Evolutionary conservation across 2,888 invertebrate genomes (phyloP), one percentile per base, ranked within the genome.

Genomic region (Lampropteryx suffumata): DNA sequence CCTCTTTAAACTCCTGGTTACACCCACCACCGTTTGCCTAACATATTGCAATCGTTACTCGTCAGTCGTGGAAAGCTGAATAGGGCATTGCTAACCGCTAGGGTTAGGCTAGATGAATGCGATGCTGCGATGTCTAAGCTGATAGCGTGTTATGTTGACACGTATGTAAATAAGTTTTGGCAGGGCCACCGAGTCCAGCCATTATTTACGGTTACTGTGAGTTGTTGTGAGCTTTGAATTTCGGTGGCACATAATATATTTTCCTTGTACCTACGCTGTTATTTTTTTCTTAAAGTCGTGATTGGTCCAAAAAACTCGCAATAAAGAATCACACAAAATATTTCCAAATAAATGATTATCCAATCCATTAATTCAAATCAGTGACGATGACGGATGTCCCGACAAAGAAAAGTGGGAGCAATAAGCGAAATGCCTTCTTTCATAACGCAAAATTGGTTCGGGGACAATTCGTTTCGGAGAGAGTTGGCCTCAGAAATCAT

Each of bases 391-490:
- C 79, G 79, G 79, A 82, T 81, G 76, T 67, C 65, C 57, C 62
- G 68, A 81, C 78, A 82, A 84, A 79, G 80, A 75, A 80, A 83
- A 82, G 76, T 76, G 75, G 71, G 64, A 74, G 81, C 74, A 84
- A 85, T 88, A 86, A 85, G 82, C 81, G 84, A 87, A 52, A 88
- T 83, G 80, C 76, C 73, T 75, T 76, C 79, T 80, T 84, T 87
- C 81, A 88, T 86, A 84, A 84, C 70, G 78, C 70, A 65, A 82
- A 87, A 87, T 86, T 84, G 85, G 80, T 81, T 79, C 64, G 73
- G 73, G 79, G 75, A 80, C 84, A 79, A 84, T 85, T 82, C 74
- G 65, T 73, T 77, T 65, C 63, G 58, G 57, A 56, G 64, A 55
- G 48, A 34, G 53, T 57, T 54, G 53, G 40, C 52, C 50, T 64